Evolutionary conservation across 2,113 vertebrate species (phyloP).

Genomic region (Dasyprocta punctata): DNA sequence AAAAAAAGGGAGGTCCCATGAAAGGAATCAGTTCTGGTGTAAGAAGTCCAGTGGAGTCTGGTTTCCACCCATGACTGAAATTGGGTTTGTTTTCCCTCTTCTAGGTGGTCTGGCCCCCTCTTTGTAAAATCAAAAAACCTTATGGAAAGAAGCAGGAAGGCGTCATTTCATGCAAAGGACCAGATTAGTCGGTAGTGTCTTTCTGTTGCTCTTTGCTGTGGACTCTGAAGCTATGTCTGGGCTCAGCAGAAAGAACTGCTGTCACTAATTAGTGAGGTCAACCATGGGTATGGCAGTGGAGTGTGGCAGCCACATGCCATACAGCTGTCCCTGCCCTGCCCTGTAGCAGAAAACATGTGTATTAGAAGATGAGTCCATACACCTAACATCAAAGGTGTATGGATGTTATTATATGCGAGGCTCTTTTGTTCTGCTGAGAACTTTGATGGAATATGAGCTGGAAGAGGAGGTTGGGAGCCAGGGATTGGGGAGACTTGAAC

Average conservation of each 20-base stretch:
- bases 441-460: constrained; percentile 6
- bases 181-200: neutral
- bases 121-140: neutral
- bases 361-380: constrained; percentile 26
- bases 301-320: constrained; percentile 40
- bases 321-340: constrained; percentile 16
- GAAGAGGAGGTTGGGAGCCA: neutral
- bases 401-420: neutral
- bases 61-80: neutral
- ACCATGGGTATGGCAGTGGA: neutral
- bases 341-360: neutral
- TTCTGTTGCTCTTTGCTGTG: neutral
- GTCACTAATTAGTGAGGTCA: neutral
- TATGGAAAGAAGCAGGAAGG: neutral
- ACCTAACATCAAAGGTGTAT: constrained; percentile 47
- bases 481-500: neutral
- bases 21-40: neutral
- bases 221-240: neutral
- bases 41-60: neutral
- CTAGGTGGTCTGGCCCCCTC: neutral
- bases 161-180: neutral
- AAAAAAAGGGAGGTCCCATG: neutral
- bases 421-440: constrained; percentile 37
- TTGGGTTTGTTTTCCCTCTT: neutral
- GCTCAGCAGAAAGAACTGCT: neutral